Percentiles rank a stretch among this genome's conserved stretches.
Evolutionary conservation across 2,797 vertebrate genomes (phyloP).

Genomic region (Nasua narica): DNA sequence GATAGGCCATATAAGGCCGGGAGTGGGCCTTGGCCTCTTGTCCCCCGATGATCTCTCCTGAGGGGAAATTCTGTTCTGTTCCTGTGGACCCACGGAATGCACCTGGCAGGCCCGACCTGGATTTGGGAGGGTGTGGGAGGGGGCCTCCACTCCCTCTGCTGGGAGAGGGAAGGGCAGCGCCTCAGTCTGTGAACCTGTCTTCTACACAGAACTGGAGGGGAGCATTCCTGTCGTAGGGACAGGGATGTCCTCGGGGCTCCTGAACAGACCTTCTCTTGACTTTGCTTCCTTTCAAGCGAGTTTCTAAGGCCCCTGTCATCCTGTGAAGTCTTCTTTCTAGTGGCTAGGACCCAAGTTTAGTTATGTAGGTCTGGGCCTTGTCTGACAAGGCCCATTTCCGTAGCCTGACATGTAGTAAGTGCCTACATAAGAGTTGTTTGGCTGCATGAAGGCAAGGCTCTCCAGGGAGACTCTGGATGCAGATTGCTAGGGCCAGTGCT

Average conservation of each 20-base stretch:
- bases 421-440: not conserved
- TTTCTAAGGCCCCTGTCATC: not conserved
- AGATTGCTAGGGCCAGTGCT: not conserved
- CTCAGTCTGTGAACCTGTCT: not conserved
- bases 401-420: not conserved
- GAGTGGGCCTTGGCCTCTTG: constrained; percentile 66
- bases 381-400: not conserved
- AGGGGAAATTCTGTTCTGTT: not conserved
- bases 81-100: not conserved
- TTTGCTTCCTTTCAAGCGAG: not conserved
- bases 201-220: not conserved
- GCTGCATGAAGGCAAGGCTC: not conserved
- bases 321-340: not conserved
- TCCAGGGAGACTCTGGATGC: not conserved
- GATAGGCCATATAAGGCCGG: constrained; percentile 60
- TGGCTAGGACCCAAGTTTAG: too few species aligned
- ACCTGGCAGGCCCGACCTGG: accelerated
- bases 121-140: not conserved
- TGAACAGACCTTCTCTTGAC: not conserved
- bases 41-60: constrained; percentile 69
- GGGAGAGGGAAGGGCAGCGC: not conserved
- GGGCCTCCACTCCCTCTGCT: not conserved
- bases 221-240: not conserved
- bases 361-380: not conserved
- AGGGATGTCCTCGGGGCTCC: not conserved